phyloP scores from a whole-genome alignment of 2,888 invertebrate genomes.

The Drosophila greeni region DNA sequence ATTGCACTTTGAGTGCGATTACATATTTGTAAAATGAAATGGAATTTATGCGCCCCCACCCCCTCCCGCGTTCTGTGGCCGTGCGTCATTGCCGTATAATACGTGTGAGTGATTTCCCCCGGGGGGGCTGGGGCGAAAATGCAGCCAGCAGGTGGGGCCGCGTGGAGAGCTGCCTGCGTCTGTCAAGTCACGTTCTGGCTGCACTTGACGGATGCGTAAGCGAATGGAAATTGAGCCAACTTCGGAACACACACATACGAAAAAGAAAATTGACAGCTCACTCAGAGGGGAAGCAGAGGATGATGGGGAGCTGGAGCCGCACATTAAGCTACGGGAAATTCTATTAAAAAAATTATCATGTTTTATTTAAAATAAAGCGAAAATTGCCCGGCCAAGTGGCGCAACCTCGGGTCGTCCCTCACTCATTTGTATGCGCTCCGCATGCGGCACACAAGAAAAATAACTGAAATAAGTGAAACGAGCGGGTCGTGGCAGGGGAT shows the following conservation, averaged over 20 bases:
- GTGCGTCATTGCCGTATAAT: constrained; percentile 37
- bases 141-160: constrained; percentile 20
- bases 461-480: constrained; percentile 58
- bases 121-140: constrained; percentile 25
- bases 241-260: constrained; percentile 1
- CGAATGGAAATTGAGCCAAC: constrained; percentile 27
- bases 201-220: constrained; percentile 31
- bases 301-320: constrained; percentile 1
- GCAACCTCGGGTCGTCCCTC: constrained; percentile 18
- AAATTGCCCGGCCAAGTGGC: constrained; percentile 35
- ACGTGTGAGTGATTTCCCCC: constrained; percentile 61
- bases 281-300: constrained; percentile 22
- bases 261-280: constrained; percentile 44
- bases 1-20: constrained; percentile 65
- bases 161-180: constrained; percentile 6
- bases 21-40: constrained; percentile 72
- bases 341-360: constrained; percentile 58
- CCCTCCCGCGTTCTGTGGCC: constrained; percentile 13
- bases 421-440: constrained; percentile 62
- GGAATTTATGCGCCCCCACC: constrained; percentile 54
- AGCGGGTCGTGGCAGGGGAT: constrained; percentile 27
- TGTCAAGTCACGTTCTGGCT: constrained; percentile 36
- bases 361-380: constrained; percentile 55
- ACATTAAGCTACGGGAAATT: constrained; percentile 45
- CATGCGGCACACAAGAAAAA: constrained; percentile 49